Percentiles rank a stretch among this genome's conserved stretches.
Evolutionary conservation across 2,113 vertebrate species (phyloP).

Genomic region (Sapayoa aenigma): DNA sequence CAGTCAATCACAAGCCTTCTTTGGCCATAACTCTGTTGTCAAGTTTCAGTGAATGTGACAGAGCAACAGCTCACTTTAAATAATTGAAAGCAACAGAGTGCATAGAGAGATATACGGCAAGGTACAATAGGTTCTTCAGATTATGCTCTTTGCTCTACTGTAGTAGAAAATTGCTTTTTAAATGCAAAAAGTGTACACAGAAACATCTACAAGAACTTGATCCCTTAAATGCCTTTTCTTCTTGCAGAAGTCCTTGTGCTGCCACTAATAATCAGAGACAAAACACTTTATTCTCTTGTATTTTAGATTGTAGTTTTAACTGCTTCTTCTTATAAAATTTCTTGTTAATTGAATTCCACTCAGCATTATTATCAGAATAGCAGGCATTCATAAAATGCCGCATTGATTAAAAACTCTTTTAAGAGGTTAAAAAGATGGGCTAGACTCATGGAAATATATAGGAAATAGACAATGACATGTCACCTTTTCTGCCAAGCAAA

Average conservation of each 20-base stretch:
- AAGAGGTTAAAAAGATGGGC: background rate
- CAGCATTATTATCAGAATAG: background rate
- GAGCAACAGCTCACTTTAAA: constrained; percentile 18
- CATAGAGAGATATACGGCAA: background rate
- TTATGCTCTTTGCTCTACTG: background rate
- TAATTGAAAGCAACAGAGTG: constrained; percentile 21
- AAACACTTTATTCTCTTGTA: background rate
- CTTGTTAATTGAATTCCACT: background rate
- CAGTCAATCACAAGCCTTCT: constrained; percentile 24
- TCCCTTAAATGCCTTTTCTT: background rate
- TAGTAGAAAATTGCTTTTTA: constrained; percentile 10
- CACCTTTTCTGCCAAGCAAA: background rate
- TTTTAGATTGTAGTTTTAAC: background rate
- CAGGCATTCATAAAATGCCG: background rate
- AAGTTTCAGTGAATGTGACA: constrained; percentile 25
- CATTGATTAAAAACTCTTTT: background rate
- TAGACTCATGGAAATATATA: background rate
- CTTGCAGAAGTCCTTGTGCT: background rate
- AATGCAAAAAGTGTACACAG: background rate
- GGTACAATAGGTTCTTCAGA: background rate
- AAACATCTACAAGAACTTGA: background rate
- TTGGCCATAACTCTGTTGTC: constrained; percentile 20
- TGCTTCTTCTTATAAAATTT: background rate
- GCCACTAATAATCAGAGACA: background rate
- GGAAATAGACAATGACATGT: background rate